phyloP scores from a whole-genome alignment of 2,888 invertebrate genomes.

The Ceramica pisi region DNA sequence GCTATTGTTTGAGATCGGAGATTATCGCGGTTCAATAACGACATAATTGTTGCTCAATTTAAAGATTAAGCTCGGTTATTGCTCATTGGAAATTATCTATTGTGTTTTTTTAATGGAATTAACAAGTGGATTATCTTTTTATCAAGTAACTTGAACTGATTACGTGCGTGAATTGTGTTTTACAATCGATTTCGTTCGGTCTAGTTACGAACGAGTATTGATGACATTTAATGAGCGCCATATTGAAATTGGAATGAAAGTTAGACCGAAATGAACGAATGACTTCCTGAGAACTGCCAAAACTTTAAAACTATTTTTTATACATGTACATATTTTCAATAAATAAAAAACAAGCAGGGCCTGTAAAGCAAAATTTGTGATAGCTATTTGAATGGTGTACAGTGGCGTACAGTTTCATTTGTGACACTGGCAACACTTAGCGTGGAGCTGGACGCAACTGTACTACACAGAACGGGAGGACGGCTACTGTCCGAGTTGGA shows the following conservation, averaged over 20 bases:
- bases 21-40: conserved; percentile 51
- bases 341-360: background rate
- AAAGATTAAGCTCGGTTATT: conserved; percentile 58
- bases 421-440: conserved; percentile 66
- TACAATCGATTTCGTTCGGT: conserved; percentile 51
- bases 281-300: background rate
- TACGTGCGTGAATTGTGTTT: conserved; percentile 46
- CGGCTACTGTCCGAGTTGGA: conserved; percentile 82
- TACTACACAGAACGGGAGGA: conserved; percentile 79
- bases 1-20: conserved; percentile 48
- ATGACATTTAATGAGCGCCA: conserved; percentile 4
- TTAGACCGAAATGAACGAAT: conserved; percentile 5
- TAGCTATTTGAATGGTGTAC: conserved; percentile 60
- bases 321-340: conserved; percentile 1
- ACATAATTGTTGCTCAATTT: conserved; percentile 65
- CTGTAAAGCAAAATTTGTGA: conserved; percentile 20
- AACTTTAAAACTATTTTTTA: background rate
- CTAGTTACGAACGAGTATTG: conserved; percentile 36
- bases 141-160: conserved; percentile 60
- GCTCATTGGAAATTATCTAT: conserved; percentile 57
- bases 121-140: conserved; percentile 57
- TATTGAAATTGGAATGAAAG: conserved; percentile 23
- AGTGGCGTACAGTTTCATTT: conserved; percentile 67
- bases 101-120: conserved; percentile 58
- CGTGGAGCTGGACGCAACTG: conserved; percentile 73